A percentile compares a stretch with the other conserved stretches of the same genome.
Evolutionary conservation across 2,113 vertebrate genomes (phyloP).

Genomic region (Chloebia gouldiae): DNA sequence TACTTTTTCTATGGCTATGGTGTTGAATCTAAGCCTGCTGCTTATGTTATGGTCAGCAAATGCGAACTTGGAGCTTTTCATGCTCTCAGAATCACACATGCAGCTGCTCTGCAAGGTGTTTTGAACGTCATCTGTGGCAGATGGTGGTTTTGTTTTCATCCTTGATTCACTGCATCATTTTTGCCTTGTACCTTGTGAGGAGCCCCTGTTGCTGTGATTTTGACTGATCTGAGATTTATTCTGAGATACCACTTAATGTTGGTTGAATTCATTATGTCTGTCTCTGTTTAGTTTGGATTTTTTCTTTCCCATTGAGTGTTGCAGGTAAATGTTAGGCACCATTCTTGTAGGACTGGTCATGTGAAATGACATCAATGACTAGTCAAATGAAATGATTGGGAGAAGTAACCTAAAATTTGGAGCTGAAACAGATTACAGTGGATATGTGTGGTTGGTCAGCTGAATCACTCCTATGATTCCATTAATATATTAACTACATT

Average conservation of each 20-base stretch:
- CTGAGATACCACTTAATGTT: background rate
- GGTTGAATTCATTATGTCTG: fast-evolving
- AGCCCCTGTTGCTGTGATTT: background rate
- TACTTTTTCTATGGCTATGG: background rate
- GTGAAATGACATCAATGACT: background rate
- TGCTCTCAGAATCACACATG: background rate
- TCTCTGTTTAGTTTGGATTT: background rate
- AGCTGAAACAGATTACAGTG: background rate
- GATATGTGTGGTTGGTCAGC: background rate
- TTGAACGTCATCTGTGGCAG: fast-evolving
- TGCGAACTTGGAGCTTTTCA: background rate
- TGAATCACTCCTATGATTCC: background rate
- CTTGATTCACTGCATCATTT: background rate
- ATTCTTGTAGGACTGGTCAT: background rate
- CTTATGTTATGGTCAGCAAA: background rate
- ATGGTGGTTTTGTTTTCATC: background rate
- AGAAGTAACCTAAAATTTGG: background rate
- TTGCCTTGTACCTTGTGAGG: background rate
- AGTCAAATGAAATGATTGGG: background rate
- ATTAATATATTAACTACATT: background rate
- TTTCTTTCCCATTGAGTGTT: background rate
- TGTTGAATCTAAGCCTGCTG: background rate
- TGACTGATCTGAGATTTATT: background rate
- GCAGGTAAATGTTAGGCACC: background rate
- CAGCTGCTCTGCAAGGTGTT: background rate